Evolutionary conservation across 2,888 invertebrate species (phyloP).

Genomic region (Rhaphigaster nebulosa): DNA sequence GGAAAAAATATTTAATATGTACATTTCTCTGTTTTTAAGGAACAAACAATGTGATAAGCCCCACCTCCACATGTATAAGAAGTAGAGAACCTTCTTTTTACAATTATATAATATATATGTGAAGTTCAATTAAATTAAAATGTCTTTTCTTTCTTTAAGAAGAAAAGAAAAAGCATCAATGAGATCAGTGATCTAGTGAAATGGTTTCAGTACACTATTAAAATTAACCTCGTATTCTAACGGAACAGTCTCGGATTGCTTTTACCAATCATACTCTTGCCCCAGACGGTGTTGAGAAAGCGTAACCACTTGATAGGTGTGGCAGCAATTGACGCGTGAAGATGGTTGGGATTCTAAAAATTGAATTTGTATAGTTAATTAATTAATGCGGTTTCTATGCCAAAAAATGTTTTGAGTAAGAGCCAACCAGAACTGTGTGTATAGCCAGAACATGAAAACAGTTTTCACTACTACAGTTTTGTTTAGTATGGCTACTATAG

Average conservation of each 20-base stretch:
- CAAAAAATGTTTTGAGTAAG: background rate
- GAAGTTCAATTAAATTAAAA: no score
- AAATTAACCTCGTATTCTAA: background rate
- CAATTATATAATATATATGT: background rate
- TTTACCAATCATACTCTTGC: constrained; percentile 27
- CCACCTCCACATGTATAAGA: background rate
- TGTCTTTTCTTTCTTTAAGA: no score
- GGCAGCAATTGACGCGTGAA: constrained; percentile 32
- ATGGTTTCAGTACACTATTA: background rate
- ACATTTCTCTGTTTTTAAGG: background rate
- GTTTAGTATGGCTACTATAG: no score
- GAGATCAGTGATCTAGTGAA: background rate
- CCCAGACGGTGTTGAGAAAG: constrained; percentile 39
- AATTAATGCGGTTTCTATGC: background rate
- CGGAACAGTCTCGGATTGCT: background rate
- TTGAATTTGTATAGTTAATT: background rate
- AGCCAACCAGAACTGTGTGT: background rate
- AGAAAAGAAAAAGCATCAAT: no score
- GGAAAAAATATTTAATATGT: background rate
- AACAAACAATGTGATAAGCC: background rate
- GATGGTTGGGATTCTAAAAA: background rate
- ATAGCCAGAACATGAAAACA: background rate
- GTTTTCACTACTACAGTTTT: no score
- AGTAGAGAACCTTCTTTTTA: background rate
- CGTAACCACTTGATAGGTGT: constrained; percentile 13